Conservation (phyloP, 1,140 invertebrate genomes). For the Mesaphorura yosii region DNA sequence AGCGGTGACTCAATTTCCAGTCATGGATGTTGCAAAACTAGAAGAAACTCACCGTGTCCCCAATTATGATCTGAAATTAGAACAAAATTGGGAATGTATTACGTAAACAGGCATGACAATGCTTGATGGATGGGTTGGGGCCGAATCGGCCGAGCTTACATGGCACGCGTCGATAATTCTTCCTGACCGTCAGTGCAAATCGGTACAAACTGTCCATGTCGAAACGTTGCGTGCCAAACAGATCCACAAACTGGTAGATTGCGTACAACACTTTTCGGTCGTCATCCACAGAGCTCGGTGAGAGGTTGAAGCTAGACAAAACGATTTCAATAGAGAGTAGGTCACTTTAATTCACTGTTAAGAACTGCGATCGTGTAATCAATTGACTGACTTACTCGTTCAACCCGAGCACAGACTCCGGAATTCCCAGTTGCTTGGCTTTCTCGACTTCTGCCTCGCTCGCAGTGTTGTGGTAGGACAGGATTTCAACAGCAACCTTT, state of each 20-base stretch:
- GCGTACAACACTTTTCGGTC: constrained; percentile 53
- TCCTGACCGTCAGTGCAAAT: constrained; percentile 66
- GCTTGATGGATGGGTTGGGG: constrained; percentile 33
- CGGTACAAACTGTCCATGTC: constrained; percentile 49
- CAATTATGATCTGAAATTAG: constrained; percentile 86
- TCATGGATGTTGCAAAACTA: no score
- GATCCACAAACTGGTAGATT: constrained; percentile 65
- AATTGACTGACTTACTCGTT: constrained; percentile 36
- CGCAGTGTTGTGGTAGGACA: constrained; percentile 65
- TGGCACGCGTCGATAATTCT: constrained; percentile 67
- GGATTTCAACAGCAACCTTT: constrained; percentile 63
- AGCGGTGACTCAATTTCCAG: no score
- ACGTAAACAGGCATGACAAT: not conserved
- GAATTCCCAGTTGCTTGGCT: constrained; percentile 38
- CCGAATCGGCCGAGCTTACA: no score
- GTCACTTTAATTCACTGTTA: not conserved
- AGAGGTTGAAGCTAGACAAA: constrained; percentile 54
- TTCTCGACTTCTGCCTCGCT: constrained; percentile 53
- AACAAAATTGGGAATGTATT: not conserved
- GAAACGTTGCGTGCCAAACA: constrained; percentile 52
- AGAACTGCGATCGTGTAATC: not conserved
- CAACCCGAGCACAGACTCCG: constrained; percentile 36
- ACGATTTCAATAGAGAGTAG: constrained; percentile 6
- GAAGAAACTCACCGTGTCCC: no score
- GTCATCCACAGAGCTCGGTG: constrained; percentile 54